Evolutionary conservation across 2,113 vertebrate species (phyloP), one percentile per base, ranked within the genome.

Genomic region (Suncus etruscus): DNA sequence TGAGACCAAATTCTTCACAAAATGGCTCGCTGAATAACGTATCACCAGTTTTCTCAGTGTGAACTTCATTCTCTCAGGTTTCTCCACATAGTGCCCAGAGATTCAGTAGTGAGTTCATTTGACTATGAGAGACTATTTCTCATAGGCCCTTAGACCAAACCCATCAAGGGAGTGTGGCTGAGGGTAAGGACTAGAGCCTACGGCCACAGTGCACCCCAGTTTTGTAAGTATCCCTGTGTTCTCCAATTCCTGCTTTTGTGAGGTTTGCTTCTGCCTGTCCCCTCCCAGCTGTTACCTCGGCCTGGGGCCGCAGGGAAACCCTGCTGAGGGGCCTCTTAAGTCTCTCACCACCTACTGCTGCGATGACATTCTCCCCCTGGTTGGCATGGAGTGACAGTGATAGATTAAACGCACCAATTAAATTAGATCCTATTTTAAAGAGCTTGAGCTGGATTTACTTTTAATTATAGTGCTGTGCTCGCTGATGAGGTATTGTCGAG

Each of bases 341-440:
- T 96, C 90, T 94, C 96, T 93, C 76, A 76, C 92, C 90, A 89
- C 95, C 95, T 97, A 95, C 94, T 31, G 61, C 95, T 94, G 87
- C 0, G 86, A 95, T 90, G 96, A 94, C 95, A 96, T 91, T 96
- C 92, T 96, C 95, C 94, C 81, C 81, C 93, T n/a, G 48, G 95
- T 94, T 94, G 93, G 95, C 50, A 82, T 93, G 93, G 95, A 97
- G 86, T 96, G 95, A 97, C 95, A 97, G 95, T 94, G 95, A 96
- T 96, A 97, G 93, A 97, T 96, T 96, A 96, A 97, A 96, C 11
- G 92, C 86, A 91, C 93, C 95, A 97, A 97, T 96, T 97, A 97
- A 96, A 96, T 97, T 96, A 96, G 96, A 96, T 96, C 95, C 95
- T 96, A 96, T 96, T 96, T 97, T 95, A 96, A 96, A 96, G 95